A percentile compares a stretch with the other conserved stretches of the same genome.
These are phyloP conservation scores for Lycodopsis pacificus DNA, from an alignment of 2,797 vertebrate genomes.

Conservation along the genomic window DNA sequence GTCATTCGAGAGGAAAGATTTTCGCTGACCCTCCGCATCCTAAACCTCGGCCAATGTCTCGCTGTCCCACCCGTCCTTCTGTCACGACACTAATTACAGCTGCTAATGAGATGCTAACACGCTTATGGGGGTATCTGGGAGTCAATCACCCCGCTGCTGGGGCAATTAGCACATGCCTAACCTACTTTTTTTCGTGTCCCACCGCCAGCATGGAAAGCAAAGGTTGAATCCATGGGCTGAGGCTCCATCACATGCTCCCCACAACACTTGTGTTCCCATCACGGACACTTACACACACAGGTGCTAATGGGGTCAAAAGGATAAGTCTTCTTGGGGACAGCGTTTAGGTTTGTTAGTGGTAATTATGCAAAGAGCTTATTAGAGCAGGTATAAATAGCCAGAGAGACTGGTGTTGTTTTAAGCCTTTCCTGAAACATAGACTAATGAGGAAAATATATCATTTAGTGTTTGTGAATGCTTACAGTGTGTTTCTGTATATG, in stretches of 20 bases:
- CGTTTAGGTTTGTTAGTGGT: slow-evolving; percentile 31
- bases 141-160: slow-evolving; percentile 40
- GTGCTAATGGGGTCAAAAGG: slow-evolving; percentile 36
- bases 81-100: slow-evolving; percentile 53
- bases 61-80: slow-evolving; percentile 31
- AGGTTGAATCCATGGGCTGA: slow-evolving; percentile 23
- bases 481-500: neutral
- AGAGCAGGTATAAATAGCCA: slow-evolving; percentile 38
- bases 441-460: slow-evolving; percentile 5
- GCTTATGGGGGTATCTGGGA: slow-evolving; percentile 32
- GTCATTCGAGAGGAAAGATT: neutral
- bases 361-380: slow-evolving; percentile 56
- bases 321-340: slow-evolving; percentile 31
- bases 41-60: slow-evolving; percentile 30
- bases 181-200: slow-evolving; percentile 38
- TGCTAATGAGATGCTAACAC: slow-evolving; percentile 66
- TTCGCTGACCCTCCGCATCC: neutral
- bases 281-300: neutral
- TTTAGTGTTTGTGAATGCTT: neutral
- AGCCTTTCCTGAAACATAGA: slow-evolving; percentile 25
- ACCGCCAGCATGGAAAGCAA: slow-evolving; percentile 35
- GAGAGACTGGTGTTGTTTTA: slow-evolving; percentile 29
- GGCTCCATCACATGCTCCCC: neutral
- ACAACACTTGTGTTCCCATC: neutral
- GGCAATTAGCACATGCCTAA: slow-evolving; percentile 50